These are phyloP conservation scores for Himalopsyche japonica DNA, from an alignment of 2,888 invertebrate genomes.

Conservation along the genomic window DNA sequence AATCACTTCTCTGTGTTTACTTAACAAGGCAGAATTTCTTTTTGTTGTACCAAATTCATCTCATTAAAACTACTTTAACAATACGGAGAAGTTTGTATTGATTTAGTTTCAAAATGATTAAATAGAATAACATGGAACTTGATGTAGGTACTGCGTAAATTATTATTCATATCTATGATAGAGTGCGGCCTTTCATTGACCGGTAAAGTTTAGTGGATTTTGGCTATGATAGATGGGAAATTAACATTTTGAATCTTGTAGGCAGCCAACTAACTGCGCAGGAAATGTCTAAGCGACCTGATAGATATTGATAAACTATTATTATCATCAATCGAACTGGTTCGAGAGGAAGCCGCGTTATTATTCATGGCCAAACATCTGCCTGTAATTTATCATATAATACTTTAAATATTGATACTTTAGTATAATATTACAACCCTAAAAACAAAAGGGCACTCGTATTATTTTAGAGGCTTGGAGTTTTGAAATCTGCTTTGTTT, in stretches of 20 bases:
- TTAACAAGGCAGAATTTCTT: too few species aligned
- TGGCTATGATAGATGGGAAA: neutral
- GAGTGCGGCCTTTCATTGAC: neutral
- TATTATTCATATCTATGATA: neutral
- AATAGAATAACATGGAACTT: neutral
- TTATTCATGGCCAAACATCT: neutral
- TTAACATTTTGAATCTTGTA: slow-evolving; percentile 16
- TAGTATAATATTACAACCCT: too few species aligned
- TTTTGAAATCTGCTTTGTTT: too few species aligned
- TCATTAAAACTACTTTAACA: too few species aligned
- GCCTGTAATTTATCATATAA: neutral
- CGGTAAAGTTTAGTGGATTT: neutral
- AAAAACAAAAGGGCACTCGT: too few species aligned
- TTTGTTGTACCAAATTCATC: too few species aligned
- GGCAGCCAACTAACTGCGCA: neutral
- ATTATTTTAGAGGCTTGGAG: too few species aligned
- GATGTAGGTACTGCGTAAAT: neutral
- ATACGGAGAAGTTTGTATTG: too few species aligned
- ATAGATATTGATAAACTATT: slow-evolving; percentile 6
- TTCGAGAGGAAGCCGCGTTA: neutral
- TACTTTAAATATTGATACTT: neutral
- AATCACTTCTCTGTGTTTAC: too few species aligned
- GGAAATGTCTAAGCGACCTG: slow-evolving; percentile 7
- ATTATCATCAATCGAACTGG: neutral
- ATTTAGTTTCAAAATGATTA: too few species aligned